Evolutionary conservation across 2,797 vertebrate species (phyloP).

Genomic region (Ctenochaetus hawaiiensis): DNA sequence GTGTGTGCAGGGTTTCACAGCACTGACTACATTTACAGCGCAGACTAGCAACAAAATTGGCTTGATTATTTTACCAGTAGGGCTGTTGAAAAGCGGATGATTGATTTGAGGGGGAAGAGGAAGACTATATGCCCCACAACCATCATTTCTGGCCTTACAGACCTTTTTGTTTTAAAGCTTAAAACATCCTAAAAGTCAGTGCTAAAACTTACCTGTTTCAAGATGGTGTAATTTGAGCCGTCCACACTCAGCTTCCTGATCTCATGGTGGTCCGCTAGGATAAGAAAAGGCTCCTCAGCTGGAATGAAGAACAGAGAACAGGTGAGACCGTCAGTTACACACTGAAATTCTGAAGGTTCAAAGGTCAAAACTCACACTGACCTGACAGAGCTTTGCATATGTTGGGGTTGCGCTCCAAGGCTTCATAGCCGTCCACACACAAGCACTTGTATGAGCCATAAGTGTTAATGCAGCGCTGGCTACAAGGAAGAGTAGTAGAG

Average conservation of each 20-base stretch:
- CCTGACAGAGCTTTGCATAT: constrained; percentile 96
- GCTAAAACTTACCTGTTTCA: constrained; percentile 91
- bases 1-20: too few species aligned
- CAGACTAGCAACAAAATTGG: too few species aligned
- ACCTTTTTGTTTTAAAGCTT: too few species aligned
- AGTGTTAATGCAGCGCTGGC: constrained; percentile 97
- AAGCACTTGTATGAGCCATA: constrained; percentile 96
- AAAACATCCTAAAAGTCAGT: too few species aligned
- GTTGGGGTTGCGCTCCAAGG: constrained; percentile 89
- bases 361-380: constrained; percentile 62
- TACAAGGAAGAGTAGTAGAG: constrained; percentile 93
- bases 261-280: constrained; percentile 98
- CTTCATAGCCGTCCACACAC: constrained; percentile 94
- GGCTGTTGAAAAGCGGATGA: too few species aligned
- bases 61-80: too few species aligned
- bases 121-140: too few species aligned
- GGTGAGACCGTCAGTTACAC: background rate
- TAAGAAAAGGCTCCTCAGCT: constrained; percentile 98
- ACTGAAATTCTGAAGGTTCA: background rate
- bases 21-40: too few species aligned
- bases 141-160: too few species aligned
- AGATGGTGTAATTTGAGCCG: constrained; percentile 97
- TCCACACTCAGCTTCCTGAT: constrained; percentile 98
- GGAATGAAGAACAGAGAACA: constrained; percentile 52
- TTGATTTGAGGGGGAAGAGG: too few species aligned